Base-by-base conservation (phyloP, 1,140 invertebrate genomes). In the Brachionus koreanus region DNA sequence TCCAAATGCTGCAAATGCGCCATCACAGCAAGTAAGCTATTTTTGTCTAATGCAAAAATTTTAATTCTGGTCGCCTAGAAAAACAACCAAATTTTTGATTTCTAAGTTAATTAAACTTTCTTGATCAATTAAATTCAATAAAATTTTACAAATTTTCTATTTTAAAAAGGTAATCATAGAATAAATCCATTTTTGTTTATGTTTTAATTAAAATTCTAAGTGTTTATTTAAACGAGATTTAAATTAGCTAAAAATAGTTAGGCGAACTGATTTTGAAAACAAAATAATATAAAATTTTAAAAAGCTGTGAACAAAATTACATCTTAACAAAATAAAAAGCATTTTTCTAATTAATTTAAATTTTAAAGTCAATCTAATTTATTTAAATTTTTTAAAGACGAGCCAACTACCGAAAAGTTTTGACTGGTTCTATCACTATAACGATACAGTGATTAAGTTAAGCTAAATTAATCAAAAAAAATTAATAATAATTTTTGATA, bases 391-490 rank as follows among this genome's bases (percentile, higher is more conserved):
- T 46, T 46, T 25, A 13, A 13, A 25, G 25, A 49, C 12, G 0
- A 46, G 33, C n/a, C 10, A 74, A 25, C 23, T 46, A 46, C 69
- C 42, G 12, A 10, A 23, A 46, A 74, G 39, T 74, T 74, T 74
- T 49, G 42, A 74, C 19, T 74, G 69, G 69, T 74, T 74, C 13
- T 74, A 74, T 29, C 69, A 74, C 43, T 69, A 69, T 69, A 69
- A 69, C 35, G 65, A 69, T 69, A 69, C 65, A 35, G 65, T 69
- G 16, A 37, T 69, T 69, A 69, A 69, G 65, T 69, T 69, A 69
- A 69, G 65, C 65, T 42, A 39, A 69, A 69, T 19, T 37, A 37
- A 37, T 19, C 13, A 69, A 37, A 39, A 69, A 23, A 69, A 39
- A 23, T 2, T 42, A 10, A 10, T 42, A 25, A 19, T 57, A 0